Percentiles rank a stretch among this genome's conserved stretches.
phyloP scores from a whole-genome alignment of 2,888 invertebrate genomes.

The Machimus rusticus region DNA sequence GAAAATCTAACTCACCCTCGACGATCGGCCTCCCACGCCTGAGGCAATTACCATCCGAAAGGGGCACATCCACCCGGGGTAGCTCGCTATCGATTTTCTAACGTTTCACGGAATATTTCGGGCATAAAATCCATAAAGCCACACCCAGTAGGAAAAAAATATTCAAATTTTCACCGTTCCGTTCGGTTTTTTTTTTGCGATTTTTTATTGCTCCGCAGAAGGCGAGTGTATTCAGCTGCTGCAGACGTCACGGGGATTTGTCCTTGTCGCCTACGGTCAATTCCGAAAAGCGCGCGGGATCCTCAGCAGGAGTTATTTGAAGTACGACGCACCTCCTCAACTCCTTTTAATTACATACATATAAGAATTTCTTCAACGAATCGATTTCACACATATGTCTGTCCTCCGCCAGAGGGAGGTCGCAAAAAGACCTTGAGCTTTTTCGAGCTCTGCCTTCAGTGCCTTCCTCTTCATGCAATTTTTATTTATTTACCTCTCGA shows the following conservation, averaged over 20 bases:
- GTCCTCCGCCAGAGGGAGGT: not conserved
- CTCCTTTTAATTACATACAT: conserved; percentile 1
- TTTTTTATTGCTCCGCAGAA: not conserved
- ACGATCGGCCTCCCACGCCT: not conserved
- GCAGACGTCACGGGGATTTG: not conserved
- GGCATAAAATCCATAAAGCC: conserved; percentile 14
- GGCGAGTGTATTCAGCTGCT: not conserved
- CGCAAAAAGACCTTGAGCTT: not conserved
- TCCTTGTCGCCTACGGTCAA: not conserved
- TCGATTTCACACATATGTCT: not conserved
- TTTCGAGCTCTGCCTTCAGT: not conserved
- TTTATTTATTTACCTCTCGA: not conserved
- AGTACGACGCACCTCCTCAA: not conserved
- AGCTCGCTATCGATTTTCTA: not conserved
- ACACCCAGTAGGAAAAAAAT: conserved; percentile 13
- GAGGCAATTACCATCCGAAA: not conserved
- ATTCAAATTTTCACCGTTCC: not conserved
- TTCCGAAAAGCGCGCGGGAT: not conserved
- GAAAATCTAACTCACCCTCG: not conserved
- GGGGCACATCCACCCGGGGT: not conserved
- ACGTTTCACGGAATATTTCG: not conserved
- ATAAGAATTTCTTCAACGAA: not conserved
- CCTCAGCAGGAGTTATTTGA: not conserved
- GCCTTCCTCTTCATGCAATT: not conserved
- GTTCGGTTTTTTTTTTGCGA: not conserved